Base-by-base conservation (phyloP, 2,113 vertebrate genomes). In the Nasalis larvatus region DNA sequence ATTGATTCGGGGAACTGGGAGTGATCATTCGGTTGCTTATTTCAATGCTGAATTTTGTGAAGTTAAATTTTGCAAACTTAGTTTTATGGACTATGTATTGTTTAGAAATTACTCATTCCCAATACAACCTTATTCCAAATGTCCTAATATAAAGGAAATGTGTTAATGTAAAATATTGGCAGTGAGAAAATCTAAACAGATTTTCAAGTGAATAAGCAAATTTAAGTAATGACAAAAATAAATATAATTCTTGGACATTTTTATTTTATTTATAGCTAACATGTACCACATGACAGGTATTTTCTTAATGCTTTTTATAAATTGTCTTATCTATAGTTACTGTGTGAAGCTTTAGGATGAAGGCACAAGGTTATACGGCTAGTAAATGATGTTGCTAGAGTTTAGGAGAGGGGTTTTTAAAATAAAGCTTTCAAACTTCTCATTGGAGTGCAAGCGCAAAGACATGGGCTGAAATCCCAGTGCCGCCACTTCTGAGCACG, bases 1-100 rank as follows among this genome's bases (percentile, higher is more conserved):
- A 92, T 74, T 94, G 96, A 21, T 77, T n/a, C 23, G 32, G 47
- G 2, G 84, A 95, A 83, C 40, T 58, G 10, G 21, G 6, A 63
- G 3, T 82, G 89, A 3, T 12, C 11, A 30, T 63, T 84, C 20
- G 54, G 4, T 78, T 91, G 45, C 52, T 94, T 73, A 54, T 4
- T 91, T 4, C 32, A 60, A 35, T 94, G 58, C 20, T 78, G 25
- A 93, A 92, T 84, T 81, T 32, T 54, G 8, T 63, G 20, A 2
- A 86, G 6, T 81, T 94, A 94, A 81, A 68, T 35, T 89, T 73
- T 92, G 32, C 9, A 97, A 91, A 86, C 8, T 52, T 78, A 40
- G 8, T 83, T 97, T 54, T 5, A 85, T 10, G 84, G 20, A 49
- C 11, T 42, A 27, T 13, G 30, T 71, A 93, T 83, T 47, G 89